These are phyloP conservation scores for Astreopora myriophthalma DNA, from an alignment of 64 coral and sea anemone species.

Conservation along the genomic window DNA sequence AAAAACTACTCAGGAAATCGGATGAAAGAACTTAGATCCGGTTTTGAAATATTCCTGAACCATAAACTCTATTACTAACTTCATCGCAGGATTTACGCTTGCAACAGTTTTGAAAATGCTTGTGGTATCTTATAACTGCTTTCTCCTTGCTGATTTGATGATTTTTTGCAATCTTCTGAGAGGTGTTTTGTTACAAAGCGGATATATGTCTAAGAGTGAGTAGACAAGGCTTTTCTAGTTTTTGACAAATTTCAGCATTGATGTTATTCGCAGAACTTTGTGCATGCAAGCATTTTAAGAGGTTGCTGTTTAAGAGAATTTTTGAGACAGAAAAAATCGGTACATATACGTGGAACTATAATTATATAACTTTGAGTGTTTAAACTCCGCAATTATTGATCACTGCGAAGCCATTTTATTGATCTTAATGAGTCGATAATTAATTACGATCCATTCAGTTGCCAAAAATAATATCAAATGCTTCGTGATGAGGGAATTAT, in stretches of 20 bases:
- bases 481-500: too few relatives aligned
- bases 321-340: background rate
- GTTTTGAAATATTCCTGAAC: background rate
- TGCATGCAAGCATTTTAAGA: background rate
- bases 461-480: too few relatives aligned
- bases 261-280: too few relatives aligned
- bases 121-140: background rate
- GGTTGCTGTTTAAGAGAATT: background rate
- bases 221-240: background rate
- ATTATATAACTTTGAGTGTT: background rate
- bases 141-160: background rate
- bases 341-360: background rate
- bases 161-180: background rate
- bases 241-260: too few relatives aligned
- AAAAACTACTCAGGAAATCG: background rate
- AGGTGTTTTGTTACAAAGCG: background rate
- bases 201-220: background rate
- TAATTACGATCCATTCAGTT: background rate
- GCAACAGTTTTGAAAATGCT: background rate
- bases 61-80: background rate
- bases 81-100: background rate
- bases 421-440: background rate
- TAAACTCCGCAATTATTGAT: background rate
- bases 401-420: background rate
- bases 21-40: background rate